A percentile compares a stretch with the other conserved stretches of the same genome.
These are phyloP conservation scores for Epinotia brunnichana DNA, from an alignment of 2,888 invertebrate genomes.

Conservation along the genomic window DNA sequence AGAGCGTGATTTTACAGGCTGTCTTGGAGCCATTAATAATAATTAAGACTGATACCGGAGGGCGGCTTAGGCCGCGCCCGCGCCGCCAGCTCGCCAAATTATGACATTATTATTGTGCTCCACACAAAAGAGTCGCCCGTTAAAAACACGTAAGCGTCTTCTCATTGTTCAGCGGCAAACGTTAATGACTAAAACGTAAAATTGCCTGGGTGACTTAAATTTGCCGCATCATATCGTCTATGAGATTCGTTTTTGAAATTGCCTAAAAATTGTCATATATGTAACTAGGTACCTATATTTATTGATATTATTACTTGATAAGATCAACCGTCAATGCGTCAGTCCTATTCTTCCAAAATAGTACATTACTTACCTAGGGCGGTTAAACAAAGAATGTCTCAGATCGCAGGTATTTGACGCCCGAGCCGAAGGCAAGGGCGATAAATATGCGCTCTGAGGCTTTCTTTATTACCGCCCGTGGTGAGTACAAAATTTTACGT, in stretches of 20 bases:
- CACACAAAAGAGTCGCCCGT: conserved; percentile 64
- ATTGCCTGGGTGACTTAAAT: conserved; percentile 61
- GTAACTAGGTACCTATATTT: no score
- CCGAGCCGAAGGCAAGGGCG: no score
- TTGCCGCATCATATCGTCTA: conserved; percentile 41
- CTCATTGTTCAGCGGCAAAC: conserved; percentile 65
- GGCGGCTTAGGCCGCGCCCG: conserved; percentile 57
- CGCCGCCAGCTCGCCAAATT: conserved; percentile 66
- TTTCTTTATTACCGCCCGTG: no score
- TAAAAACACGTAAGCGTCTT: conserved; percentile 67
- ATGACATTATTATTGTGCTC: conserved; percentile 73
- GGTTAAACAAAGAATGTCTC: no score
- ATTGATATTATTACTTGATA: no score
- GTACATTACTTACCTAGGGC: no score
- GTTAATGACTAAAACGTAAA: conserved; percentile 62
- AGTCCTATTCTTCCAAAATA: no score
- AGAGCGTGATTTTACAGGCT: conserved; percentile 64
- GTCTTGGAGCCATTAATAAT: conserved; percentile 71
- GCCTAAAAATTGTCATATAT: background rate
- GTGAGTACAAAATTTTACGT: no score
- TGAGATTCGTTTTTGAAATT: background rate
- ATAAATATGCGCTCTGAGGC: no score
- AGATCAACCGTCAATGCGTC: no score
- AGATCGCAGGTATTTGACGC: no score
- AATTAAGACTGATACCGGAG: conserved; percentile 67